Evolutionary conservation across 2,113 vertebrate genomes (phyloP), one percentile per base, ranked within the genome.

Genomic region (Rhadina sibilatrix): DNA sequence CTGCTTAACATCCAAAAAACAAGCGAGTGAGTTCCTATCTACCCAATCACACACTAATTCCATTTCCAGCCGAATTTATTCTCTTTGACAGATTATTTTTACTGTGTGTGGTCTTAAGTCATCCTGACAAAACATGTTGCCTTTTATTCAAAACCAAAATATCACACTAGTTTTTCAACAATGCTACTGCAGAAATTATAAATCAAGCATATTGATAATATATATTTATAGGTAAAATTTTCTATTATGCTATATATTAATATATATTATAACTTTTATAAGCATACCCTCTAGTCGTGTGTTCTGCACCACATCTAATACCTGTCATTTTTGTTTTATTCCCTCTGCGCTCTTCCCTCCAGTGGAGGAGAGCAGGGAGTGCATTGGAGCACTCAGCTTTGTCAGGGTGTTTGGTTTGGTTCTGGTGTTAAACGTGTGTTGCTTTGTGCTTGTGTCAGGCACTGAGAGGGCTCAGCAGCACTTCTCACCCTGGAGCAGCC

Each of bases 1-100:
- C 10, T 44, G n/a, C 38, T 76, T 33, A 71, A 20, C 79, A 56
- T 4, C 38, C 1, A 1, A 33, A 16, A 33, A 57, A 50, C 9
- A 5, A 15, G 5, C 1, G 0, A 60, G 9, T 70, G 0, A 0
- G 21, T 49, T 64, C 46, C 30, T 50, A 8, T 15, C n/a, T 40
- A 25, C 25, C 27, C 28, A 2, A 35, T 15, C 5, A 1, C 40
- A 11, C 27, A 24, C 17, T 63, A 40, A 28, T 66, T 53, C 53
- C 3, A 3, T 74, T 66, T 78, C 33, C 28, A 59, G n/a, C 13
- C 31, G 79, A 35, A 70, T 40, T 57, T 57, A 74, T 65, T 64
- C 38, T 33, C 13, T 66, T 12, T 38, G 9, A 59, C 9, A 42
- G 50, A 83, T 81, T 79, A 80, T 38, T 83, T 77, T 93, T 83